Evolutionary conservation across 2,888 invertebrate species (phyloP).

Genomic region (Stenurella melanura): DNA sequence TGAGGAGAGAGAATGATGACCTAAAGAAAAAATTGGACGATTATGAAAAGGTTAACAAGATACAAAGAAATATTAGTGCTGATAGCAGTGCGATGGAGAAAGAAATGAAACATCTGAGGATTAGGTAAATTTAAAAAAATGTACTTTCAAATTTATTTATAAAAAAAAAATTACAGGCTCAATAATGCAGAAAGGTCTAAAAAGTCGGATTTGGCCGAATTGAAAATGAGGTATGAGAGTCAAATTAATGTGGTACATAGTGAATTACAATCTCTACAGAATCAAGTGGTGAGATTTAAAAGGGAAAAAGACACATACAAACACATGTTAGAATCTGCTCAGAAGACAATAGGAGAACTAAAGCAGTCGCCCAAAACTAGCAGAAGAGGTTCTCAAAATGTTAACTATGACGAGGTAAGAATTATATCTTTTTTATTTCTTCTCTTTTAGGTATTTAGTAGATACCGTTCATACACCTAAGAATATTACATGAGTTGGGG

Average conservation of each 20-base stretch:
- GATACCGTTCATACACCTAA: too few relatives aligned
- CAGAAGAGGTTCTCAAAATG: constrained; percentile 78
- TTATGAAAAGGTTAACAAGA: constrained; percentile 88
- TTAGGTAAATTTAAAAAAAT: constrained; percentile 72
- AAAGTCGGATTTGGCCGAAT: constrained; percentile 86
- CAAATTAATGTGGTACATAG: constrained; percentile 87
- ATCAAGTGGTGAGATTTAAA: constrained; percentile 87
- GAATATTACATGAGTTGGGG: too few relatives aligned
- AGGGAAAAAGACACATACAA: constrained; percentile 92
- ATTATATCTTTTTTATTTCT: too few relatives aligned
- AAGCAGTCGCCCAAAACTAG: constrained; percentile 77
- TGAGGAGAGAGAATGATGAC: constrained; percentile 87
- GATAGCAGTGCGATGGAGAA: constrained; percentile 85
- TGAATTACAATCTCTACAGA: constrained; percentile 88
- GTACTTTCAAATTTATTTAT: background rate
- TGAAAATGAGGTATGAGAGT: constrained; percentile 89
- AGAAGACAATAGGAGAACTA: constrained; percentile 87
- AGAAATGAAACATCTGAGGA: constrained; percentile 83
- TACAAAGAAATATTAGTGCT: constrained; percentile 85
- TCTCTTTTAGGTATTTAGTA: too few relatives aligned
- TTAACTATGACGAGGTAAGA: constrained; percentile 84
- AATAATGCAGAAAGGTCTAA: constrained; percentile 82
- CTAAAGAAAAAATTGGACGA: constrained; percentile 87
- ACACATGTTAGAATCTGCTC: constrained; percentile 91
- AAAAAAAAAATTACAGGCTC: constrained; percentile 60